Evolutionary conservation across 2,113 vertebrate species (phyloP).

Genomic region (Talpa occidentalis): DNA sequence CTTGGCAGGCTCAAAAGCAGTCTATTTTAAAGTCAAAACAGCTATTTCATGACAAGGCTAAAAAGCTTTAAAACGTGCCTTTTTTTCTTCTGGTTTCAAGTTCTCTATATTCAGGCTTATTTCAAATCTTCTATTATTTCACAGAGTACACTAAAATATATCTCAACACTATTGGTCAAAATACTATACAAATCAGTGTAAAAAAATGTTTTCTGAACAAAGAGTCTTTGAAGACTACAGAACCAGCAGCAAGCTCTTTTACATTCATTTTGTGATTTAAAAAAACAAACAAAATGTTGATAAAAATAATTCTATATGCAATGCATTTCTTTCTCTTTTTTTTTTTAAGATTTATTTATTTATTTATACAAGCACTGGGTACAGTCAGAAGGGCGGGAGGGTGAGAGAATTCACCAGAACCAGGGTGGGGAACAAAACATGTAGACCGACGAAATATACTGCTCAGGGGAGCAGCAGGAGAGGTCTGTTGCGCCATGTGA

Average conservation of each 20-base stretch:
- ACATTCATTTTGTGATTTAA: not conserved
- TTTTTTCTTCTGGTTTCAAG: constrained; percentile 57
- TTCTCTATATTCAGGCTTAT: constrained; percentile 47
- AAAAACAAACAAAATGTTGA: too few relatives aligned
- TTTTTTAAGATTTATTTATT: too few relatives aligned
- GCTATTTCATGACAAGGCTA: constrained; percentile 65
- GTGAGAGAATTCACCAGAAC: too few relatives aligned
- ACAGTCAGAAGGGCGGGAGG: too few relatives aligned
- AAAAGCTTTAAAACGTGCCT: constrained; percentile 64
- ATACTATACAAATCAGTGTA: not conserved
- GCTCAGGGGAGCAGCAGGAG: too few relatives aligned
- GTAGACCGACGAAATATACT: too few relatives aligned
- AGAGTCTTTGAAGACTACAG: not conserved
- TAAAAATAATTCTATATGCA: too few relatives aligned
- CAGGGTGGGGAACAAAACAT: too few relatives aligned
- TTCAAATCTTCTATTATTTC: constrained; percentile 56
- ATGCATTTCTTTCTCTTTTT: too few relatives aligned
- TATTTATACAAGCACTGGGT: too few relatives aligned
- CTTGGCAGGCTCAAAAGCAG: constrained; percentile 23
- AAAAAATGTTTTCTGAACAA: constrained; percentile 28
- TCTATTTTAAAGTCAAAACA: constrained; percentile 66
- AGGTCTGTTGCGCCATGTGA: too few relatives aligned
- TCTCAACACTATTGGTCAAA: constrained; percentile 42
- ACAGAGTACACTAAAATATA: constrained; percentile 51
- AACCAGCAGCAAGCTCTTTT: not conserved